Percentiles rank a stretch among this genome's conserved stretches.
These are phyloP conservation scores for Lucinisca nassula DNA, from an alignment of 2,888 invertebrate genomes.

Conservation along the genomic window DNA sequence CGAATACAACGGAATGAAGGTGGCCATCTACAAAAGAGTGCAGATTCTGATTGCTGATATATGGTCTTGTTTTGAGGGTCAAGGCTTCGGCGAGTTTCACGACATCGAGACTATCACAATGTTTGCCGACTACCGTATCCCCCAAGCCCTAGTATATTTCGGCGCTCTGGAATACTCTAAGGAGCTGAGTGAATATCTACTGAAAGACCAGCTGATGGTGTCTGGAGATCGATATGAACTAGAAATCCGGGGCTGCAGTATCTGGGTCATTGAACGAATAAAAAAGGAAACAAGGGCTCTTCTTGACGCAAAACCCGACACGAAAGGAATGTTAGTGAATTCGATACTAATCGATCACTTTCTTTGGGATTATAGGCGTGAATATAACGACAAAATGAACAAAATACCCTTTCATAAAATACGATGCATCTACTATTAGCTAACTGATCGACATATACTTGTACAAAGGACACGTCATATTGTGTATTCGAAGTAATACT, in stretches of 20 bases:
- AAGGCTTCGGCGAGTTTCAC: conserved; percentile 93
- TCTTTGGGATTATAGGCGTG: conserved; percentile 97
- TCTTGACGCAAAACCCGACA: conserved; percentile 71
- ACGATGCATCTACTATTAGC: conserved; percentile 96
- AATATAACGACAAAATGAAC: conserved; percentile 92
- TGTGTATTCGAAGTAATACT: too few relatives aligned
- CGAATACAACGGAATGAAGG: conserved; percentile 91
- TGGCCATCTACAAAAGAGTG: conserved; percentile 96
- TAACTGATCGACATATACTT: too few relatives aligned
- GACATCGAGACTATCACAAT: conserved; percentile 97
- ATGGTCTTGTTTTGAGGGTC: conserved; percentile 95
- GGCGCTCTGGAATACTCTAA: conserved; percentile 94
- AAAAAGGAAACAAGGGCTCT: conserved; percentile 76
- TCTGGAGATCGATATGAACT: conserved; percentile 91
- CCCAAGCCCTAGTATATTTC: conserved; percentile 96
- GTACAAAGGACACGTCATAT: too few relatives aligned
- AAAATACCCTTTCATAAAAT: conserved; percentile 96
- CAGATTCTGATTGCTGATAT: conserved; percentile 98
- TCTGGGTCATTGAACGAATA: conserved; percentile 91
- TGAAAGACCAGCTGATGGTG: conserved; percentile 83
- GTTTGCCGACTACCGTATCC: conserved; percentile 98
- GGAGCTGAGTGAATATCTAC: conserved; percentile 91
- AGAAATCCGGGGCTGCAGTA: conserved; percentile 97
- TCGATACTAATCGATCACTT: conserved; percentile 96
- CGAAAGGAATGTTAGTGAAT: conserved; percentile 89